Conservation (phyloP, 2,797 vertebrate genomes). For the Acestrorhynchus altus region DNA sequence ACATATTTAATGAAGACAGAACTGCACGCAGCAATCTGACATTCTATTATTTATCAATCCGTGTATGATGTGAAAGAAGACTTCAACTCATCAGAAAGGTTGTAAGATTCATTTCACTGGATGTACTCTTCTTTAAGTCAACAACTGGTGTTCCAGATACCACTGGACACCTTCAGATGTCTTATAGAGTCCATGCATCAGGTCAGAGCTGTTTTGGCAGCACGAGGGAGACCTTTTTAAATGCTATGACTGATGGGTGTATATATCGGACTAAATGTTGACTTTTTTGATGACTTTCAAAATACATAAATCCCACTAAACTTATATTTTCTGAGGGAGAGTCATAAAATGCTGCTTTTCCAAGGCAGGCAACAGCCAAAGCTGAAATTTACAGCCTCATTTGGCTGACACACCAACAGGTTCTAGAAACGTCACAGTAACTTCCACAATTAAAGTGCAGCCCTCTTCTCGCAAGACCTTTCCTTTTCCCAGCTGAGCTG, state of each 20-base stretch:
- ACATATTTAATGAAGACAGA: no score
- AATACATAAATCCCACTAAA: background rate
- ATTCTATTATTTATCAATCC: no score
- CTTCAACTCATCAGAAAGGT: no score
- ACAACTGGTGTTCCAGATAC: no score
- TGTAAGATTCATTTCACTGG: no score
- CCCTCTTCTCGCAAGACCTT: constrained; percentile 37
- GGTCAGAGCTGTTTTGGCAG: no score
- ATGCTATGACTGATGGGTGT: no score
- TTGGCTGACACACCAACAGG: constrained; percentile 35
- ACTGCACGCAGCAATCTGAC: no score
- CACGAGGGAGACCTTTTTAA: background rate
- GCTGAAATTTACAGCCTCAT: constrained; percentile 43
- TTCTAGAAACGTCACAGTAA: constrained; percentile 34
- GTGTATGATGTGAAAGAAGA: no score
- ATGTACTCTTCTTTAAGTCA: no score
- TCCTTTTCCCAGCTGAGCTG: constrained; percentile 28
- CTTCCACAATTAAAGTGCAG: constrained; percentile 30
- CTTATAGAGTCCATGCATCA: no score
- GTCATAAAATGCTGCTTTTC: background rate
- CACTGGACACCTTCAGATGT: no score
- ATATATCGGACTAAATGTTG: background rate
- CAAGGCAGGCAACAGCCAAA: constrained; percentile 4
- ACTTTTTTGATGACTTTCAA: background rate
- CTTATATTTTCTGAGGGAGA: background rate